Evolutionary conservation across 2,888 invertebrate species (phyloP), one percentile per base, ranked within the genome.

Genomic region (Slavum lentiscoides): DNA sequence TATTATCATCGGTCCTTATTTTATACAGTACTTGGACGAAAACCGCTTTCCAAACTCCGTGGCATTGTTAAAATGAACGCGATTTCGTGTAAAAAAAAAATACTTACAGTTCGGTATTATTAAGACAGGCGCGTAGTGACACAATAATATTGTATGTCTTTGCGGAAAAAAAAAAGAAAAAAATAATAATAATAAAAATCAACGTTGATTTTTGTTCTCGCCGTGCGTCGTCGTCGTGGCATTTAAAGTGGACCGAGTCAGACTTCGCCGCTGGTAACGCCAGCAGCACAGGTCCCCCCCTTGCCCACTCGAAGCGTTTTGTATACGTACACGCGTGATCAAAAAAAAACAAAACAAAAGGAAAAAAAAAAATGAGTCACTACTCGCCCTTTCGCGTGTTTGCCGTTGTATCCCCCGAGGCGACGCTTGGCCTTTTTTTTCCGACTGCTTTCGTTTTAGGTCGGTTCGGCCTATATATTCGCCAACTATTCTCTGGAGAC

Each of bases 191-290:
- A 30, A 30, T 30, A 4, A 30, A 53, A 77, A 61, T 21, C 37
- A 62, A 69, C 62, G 77, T 77, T 77, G 69, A 77, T 69, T 77
- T 77, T 77, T 69, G 69, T 80, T 80, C 62, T n/a, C n/a, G n/a
- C n/a, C n/a, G n/a, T n/a, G n/a, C n/a, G n/a, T n/a, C n/a, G n/a
- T 80, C 55, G 3, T 53, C 17, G n/a, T 49, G 69, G 62, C 69
- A 80, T 70, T 64, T 72, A 58, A 72, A 80, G 80, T 80, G 62
- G 70, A 80, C 58, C 72, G 58, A 72, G 68, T 72, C 70, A 64
- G 39, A 43, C 72, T 30, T 59, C 13, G 2, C 64, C 53, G 39
- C 72, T 72, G 23, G 80, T 64, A 62, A 70, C 70, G 72, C 55
- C 49, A 23, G 70, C 70, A 23, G 30, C 30, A 30, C 15, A 37